Evolutionary conservation across 2,797 vertebrate species (phyloP).

Genomic region (Agapornis canus): DNA sequence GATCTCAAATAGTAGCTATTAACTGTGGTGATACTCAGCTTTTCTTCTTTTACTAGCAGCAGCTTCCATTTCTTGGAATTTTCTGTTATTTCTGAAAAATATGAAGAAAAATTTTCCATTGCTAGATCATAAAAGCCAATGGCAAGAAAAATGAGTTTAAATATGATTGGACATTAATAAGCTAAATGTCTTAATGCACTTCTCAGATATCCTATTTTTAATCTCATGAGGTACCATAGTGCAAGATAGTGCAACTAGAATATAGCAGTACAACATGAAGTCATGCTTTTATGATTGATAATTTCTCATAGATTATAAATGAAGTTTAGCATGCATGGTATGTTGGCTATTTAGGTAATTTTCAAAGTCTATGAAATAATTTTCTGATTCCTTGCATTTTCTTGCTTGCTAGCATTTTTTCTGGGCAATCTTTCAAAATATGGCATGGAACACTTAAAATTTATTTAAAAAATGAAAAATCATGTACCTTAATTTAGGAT

Average conservation of each 20-base stretch:
- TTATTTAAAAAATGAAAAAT: background rate
- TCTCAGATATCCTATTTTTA: background rate
- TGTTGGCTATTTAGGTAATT: background rate
- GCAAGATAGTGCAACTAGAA: background rate
- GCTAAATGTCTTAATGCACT: background rate
- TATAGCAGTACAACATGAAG: background rate
- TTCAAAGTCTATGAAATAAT: background rate
- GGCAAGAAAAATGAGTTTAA: conserved; percentile 1
- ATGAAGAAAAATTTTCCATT: conserved; percentile 60
- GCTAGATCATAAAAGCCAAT: background rate
- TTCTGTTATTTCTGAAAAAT: conserved; percentile 78
- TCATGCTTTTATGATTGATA: background rate
- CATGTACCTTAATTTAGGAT: background rate
- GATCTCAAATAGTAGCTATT: conserved; percentile 39
- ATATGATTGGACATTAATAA: background rate
- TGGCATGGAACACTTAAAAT: background rate
- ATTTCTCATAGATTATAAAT: background rate
- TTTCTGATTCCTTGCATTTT: background rate
- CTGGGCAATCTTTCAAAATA: background rate
- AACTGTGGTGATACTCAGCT: conserved; percentile 34
- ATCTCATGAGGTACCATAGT: background rate
- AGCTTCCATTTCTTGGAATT: conserved; percentile 58
- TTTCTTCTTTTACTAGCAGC: conserved; percentile 51
- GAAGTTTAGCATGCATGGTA: background rate
- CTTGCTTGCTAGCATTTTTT: background rate